These are phyloP conservation scores for Acanthisitta chloris DNA, from an alignment of 2,113 vertebrate species.

Conservation along the genomic window DNA sequence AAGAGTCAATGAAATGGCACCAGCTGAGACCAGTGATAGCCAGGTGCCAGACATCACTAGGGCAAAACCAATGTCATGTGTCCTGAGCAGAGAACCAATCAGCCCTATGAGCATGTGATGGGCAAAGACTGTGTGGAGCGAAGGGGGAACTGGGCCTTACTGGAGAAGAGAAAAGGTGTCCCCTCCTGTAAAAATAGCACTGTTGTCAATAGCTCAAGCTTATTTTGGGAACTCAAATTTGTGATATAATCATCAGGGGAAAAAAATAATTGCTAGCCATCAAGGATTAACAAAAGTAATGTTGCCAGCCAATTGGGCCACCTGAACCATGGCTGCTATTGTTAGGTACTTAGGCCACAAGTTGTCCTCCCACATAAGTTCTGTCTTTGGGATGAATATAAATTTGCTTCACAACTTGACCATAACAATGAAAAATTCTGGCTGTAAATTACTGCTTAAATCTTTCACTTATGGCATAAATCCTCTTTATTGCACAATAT, in stretches of 20 bases:
- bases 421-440: not conserved
- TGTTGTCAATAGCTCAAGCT: not conserved
- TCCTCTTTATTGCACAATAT: not conserved
- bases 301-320: not conserved
- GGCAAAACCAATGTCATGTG: not conserved
- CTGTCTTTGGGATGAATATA: not conserved
- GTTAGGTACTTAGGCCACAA: not conserved
- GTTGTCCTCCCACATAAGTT: not conserved
- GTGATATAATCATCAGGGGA: not conserved
- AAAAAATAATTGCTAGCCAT: not conserved
- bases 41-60: not conserved
- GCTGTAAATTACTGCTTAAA: not conserved
- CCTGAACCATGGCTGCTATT: not conserved
- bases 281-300: not conserved
- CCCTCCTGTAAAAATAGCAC: not conserved
- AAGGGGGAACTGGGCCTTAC: rapidly evolving
- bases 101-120: not conserved
- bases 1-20: not conserved
- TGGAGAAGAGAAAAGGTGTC: not conserved
- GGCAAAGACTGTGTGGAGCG: not conserved
- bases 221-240: not conserved
- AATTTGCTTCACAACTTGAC: not conserved
- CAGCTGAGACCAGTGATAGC: not conserved
- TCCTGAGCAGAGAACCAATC: not conserved
- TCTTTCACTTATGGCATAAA: not conserved